These are phyloP conservation scores for Pipistrellus kuhlii DNA, from an alignment of 2,797 vertebrate species.

Conservation along the genomic window DNA sequence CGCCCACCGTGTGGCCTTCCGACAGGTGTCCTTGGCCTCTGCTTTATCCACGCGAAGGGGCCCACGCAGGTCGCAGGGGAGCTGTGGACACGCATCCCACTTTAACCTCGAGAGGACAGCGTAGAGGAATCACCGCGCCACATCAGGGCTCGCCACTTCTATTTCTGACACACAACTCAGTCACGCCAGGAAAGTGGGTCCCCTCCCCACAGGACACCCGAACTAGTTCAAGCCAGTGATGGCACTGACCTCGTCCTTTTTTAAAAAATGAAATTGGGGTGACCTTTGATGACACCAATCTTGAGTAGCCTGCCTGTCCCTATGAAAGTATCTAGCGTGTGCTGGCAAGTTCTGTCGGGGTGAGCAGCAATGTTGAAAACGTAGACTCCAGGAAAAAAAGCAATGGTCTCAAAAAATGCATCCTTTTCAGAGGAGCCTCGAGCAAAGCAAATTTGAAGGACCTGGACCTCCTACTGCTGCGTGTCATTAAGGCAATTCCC, in stretches of 20 bases:
- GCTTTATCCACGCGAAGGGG: neutral
- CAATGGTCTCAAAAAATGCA: constrained; percentile 45
- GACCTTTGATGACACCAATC: constrained; percentile 15
- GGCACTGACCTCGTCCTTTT: constrained; percentile 34
- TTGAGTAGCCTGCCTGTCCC: constrained; percentile 34
- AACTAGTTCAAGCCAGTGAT: constrained; percentile 60
- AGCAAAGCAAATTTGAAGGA: constrained; percentile 67
- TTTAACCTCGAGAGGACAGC: neutral
- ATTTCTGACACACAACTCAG: neutral
- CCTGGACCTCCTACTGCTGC: constrained; percentile 52
- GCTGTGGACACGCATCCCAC: neutral
- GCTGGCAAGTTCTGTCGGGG: constrained; percentile 37
- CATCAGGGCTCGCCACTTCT: neutral
- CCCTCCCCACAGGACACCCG: constrained; percentile 59
- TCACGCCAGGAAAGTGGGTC: constrained; percentile 53
- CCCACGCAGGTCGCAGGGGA: neutral
- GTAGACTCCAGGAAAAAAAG: constrained; percentile 14
- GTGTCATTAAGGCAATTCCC: constrained; percentile 69
- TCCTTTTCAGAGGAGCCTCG: constrained; percentile 45
- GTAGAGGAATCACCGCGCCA: neutral
- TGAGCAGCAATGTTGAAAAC: neutral
- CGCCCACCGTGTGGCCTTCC: neutral
- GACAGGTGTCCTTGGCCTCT: neutral
- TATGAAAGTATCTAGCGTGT: constrained; percentile 26
- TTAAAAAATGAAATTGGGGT: constrained; percentile 40